Conservation (phyloP, 2,888 invertebrate species). For the Ecdyonurus torrentis region DNA sequence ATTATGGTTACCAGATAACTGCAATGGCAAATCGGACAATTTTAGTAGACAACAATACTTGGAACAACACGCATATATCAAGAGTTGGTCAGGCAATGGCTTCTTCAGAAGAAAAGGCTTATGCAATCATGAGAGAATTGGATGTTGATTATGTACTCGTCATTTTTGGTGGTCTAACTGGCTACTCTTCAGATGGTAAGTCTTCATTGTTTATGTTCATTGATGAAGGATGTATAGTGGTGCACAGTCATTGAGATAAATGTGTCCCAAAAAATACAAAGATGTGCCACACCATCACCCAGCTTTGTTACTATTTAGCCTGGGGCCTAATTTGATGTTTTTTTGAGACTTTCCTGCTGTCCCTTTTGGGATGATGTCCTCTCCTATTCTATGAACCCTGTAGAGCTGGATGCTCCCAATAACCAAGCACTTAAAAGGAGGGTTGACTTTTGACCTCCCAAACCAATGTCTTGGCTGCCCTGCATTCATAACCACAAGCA, state of each 20-base stretch:
- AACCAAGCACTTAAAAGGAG: too few relatives aligned
- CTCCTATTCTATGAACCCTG: too few relatives aligned
- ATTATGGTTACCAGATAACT: slow-evolving; percentile 98
- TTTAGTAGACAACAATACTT: slow-evolving; percentile 96
- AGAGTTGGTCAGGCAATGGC: slow-evolving; percentile 98
- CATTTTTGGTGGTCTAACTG: slow-evolving; percentile 96
- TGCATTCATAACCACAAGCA: too few relatives aligned
- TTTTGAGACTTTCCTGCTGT: too few relatives aligned
- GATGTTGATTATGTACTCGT: slow-evolving; percentile 97
- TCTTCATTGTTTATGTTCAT: slow-evolving; percentile 6
- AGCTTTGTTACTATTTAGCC: neutral
- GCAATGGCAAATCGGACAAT: slow-evolving; percentile 98
- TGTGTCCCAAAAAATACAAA: too few relatives aligned
- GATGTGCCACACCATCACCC: neutral
- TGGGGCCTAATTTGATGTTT: too few relatives aligned
- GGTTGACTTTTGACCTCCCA: too few relatives aligned
- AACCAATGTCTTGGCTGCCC: too few relatives aligned
- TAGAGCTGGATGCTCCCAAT: too few relatives aligned
- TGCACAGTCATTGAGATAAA: too few relatives aligned
- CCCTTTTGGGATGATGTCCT: too few relatives aligned
- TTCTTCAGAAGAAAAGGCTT: slow-evolving; percentile 88
- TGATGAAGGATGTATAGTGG: neutral
- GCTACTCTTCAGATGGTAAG: slow-evolving; percentile 92
- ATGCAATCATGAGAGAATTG: slow-evolving; percentile 92
- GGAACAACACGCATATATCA: slow-evolving; percentile 99